Evolutionary conservation across 2,113 vertebrate species (phyloP), one percentile per base, ranked within the genome.

Genomic region (Podarcis cretensis): DNA sequence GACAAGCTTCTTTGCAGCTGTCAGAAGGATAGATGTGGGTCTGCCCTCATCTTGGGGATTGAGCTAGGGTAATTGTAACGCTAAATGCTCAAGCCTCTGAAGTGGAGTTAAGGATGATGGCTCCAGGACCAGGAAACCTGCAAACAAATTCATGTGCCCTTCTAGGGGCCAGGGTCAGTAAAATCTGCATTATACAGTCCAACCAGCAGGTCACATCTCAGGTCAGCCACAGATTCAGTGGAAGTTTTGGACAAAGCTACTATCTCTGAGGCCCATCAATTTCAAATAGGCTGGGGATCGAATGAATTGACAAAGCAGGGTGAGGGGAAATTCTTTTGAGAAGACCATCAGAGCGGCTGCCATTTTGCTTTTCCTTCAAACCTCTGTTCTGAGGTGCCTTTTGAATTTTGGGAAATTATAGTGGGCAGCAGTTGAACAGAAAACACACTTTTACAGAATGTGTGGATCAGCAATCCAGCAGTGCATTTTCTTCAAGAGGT

Each of bases 21-120:
- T 89, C 88, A 80, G 66, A 85, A 80, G 43, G 83, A 80, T 84
- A 79, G 66, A 63, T 84, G 59, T 84, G 79, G 79, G 54, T 81
- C 68, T 87, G 54, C 86, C 86, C 78, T 81, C 78, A 63, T 59
- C 68, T 81, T 87, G 86, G 66, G n/a, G 66, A 81, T 87, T 87
- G 86, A 81, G 78, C 40, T 81, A 81, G 79, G n/a, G 66, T 54
- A 69, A 87, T 80, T 87, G 76, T 78, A 87, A 81, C 40, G 48
- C 78, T 81, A 65, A 74, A 73, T 76, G 40, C 81, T 66, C 40
- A 76, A 76, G 80, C 57, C 63, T 76, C 37, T 88, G 81, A 88
- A 76, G 48, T 87, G 21, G 27, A 87, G 78, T 68, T 81, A 81
- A 87, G 43, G 54, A 63, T 74, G 68, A 74, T 18, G 30, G 57